Conservation (phyloP, 2,797 vertebrate genomes). For the Myotis myotis region DNA sequence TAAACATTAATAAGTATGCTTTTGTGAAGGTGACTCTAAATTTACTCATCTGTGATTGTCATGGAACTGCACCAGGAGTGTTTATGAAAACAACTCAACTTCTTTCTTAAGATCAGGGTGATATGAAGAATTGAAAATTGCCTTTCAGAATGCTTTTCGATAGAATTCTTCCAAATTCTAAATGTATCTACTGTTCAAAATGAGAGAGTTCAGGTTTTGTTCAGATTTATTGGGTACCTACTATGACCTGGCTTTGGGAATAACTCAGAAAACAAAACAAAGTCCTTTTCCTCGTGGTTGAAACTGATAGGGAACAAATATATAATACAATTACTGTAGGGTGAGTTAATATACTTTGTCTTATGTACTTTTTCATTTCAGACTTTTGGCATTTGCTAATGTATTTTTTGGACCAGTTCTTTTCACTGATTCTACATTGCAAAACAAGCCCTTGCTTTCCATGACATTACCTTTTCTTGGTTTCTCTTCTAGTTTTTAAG, state of each 20-base stretch:
- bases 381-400: slow-evolving; percentile 10
- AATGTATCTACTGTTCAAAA: neutral
- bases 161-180: slow-evolving; percentile 29
- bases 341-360: neutral
- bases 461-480: neutral
- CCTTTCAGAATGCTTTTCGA: slow-evolving; percentile 22
- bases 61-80: neutral
- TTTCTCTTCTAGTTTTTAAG: slow-evolving; percentile 3
- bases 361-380: neutral
- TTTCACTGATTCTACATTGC: neutral
- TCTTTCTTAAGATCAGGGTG: slow-evolving; percentile 31
- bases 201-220: neutral
- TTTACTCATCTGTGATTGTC: neutral
- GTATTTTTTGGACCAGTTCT: neutral
- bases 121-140: slow-evolving; percentile 7
- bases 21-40: neutral
- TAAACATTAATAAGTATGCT: neutral
- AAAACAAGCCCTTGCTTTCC: slow-evolving; percentile 10
- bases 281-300: neutral
- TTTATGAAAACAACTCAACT: neutral
- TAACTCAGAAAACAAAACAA: slow-evolving; percentile 40
- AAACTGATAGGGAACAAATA: neutral
- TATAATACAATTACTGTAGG: neutral
- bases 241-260: neutral
- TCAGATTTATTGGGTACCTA: neutral